These are phyloP conservation scores for Erethizon dorsatum DNA, from an alignment of 2,797 vertebrate species.

Conservation along the genomic window DNA sequence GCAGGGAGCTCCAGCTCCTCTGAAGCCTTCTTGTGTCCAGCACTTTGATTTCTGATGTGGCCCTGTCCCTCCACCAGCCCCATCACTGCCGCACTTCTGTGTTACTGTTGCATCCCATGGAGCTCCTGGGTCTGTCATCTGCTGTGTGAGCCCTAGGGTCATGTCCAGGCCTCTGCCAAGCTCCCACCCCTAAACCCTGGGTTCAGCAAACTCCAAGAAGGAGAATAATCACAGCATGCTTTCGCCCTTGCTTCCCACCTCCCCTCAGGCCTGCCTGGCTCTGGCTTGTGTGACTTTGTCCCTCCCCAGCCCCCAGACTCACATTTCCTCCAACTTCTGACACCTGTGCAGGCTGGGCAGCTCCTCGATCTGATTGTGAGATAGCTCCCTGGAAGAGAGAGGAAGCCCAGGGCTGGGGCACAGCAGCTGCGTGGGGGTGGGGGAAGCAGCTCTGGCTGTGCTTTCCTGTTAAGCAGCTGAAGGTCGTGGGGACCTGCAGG, in stretches of 20 bases:
- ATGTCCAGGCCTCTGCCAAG: not conserved
- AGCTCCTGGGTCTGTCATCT: not conserved
- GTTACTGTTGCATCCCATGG: not conserved
- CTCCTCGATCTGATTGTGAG: slow-evolving; percentile 95
- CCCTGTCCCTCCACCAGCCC: not conserved
- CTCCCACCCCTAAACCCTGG: not conserved
- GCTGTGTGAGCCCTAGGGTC: not conserved
- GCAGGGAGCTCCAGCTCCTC: not conserved
- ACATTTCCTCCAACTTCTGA: slow-evolving; percentile 96
- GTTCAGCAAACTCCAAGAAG: not conserved
- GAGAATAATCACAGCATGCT: not conserved
- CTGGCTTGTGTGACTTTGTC: not conserved
- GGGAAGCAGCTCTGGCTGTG: not conserved
- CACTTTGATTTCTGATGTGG: fast-evolving
- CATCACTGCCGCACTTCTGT: fast-evolving
- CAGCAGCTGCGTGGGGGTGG: not conserved
- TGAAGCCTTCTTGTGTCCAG: not conserved
- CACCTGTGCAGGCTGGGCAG: slow-evolving; percentile 96
- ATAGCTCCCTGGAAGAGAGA: slow-evolving; percentile 93
- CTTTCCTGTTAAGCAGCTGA: not conserved
- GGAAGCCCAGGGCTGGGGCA: not conserved
- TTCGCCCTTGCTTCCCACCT: too few relatives aligned
- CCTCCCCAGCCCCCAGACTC: slow-evolving; percentile 85
- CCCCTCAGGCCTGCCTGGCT: not conserved
- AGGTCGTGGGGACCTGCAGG: not conserved